A percentile compares a stretch with the other conserved stretches of the same genome.
phyloP scores from a whole-genome alignment of 1,140 invertebrate species.

The Leucophenga varia region DNA sequence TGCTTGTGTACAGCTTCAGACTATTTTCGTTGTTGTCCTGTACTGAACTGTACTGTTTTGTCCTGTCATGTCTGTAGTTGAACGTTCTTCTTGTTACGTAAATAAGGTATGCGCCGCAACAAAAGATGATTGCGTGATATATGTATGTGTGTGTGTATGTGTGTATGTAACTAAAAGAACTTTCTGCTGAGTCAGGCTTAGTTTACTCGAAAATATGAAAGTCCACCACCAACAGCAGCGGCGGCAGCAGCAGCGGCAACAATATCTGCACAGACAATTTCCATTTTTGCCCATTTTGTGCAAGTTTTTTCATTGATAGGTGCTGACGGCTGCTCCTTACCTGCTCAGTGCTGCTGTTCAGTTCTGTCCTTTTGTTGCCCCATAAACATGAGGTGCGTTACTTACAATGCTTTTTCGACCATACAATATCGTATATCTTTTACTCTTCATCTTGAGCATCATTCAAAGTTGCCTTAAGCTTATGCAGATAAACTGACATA shows the following conservation, averaged over 20 bases:
- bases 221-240: not conserved
- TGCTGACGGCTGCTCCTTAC: too few species aligned
- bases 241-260: too few species aligned
- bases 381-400: too few species aligned
- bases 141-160: slow-evolving; percentile 10
- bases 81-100: too few species aligned
- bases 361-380: too few species aligned
- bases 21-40: not conserved
- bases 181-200: slow-evolving; percentile 37
- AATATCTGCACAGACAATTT: too few species aligned
- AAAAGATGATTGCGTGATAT: slow-evolving; percentile 12
- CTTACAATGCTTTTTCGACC: too few species aligned
- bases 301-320: too few species aligned
- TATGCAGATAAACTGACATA: slow-evolving; percentile 49
- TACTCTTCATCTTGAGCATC: not conserved
- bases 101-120: slow-evolving; percentile 36
- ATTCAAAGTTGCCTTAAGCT: slow-evolving; percentile 39
- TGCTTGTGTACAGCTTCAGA: not conserved
- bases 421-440: too few species aligned
- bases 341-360: too few species aligned
- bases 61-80: slow-evolving; percentile 41
- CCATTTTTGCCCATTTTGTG: too few species aligned
- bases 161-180: slow-evolving; percentile 24
- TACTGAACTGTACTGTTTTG: too few species aligned
- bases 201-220: slow-evolving; percentile 22